Evolutionary conservation across 2,888 invertebrate genomes (phyloP).

Genomic region (Tanypteryx hageni): DNA sequence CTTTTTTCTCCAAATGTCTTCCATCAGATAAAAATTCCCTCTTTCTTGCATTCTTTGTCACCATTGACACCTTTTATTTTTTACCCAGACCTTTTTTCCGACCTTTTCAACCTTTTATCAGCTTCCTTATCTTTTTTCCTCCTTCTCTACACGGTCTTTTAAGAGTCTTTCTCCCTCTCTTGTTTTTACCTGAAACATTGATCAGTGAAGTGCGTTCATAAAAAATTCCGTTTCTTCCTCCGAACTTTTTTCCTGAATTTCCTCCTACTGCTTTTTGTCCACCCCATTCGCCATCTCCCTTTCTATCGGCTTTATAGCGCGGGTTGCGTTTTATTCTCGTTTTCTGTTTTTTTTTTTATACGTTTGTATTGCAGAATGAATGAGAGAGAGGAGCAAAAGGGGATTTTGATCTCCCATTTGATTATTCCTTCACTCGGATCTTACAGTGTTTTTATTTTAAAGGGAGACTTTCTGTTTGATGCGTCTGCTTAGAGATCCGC

Average conservation of each 20-base stretch:
- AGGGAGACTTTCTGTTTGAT: neutral
- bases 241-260: neutral
- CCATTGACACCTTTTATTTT: too few species aligned
- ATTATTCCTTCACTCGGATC: neutral
- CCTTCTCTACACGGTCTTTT: neutral
- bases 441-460: neutral
- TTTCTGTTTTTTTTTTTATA: too few species aligned
- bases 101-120: neutral
- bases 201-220: conserved; percentile 1
- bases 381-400: neutral
- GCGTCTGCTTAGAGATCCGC: neutral
- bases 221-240: neutral
- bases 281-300: too few species aligned
- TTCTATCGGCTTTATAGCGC: neutral
- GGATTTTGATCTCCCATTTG: neutral
- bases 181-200: conserved; percentile 14
- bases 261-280: neutral
- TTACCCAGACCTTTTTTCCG: neutral
- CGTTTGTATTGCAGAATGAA: neutral
- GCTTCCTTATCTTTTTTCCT: neutral
- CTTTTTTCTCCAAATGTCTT: too few species aligned
- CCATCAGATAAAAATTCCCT: too few species aligned
- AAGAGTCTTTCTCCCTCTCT: neutral
- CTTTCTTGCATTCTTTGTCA: too few species aligned
- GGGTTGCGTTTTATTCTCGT: too few species aligned